Evolutionary conservation across 2,888 invertebrate genomes (phyloP).

Genomic region (Eilema griseolum): DNA sequence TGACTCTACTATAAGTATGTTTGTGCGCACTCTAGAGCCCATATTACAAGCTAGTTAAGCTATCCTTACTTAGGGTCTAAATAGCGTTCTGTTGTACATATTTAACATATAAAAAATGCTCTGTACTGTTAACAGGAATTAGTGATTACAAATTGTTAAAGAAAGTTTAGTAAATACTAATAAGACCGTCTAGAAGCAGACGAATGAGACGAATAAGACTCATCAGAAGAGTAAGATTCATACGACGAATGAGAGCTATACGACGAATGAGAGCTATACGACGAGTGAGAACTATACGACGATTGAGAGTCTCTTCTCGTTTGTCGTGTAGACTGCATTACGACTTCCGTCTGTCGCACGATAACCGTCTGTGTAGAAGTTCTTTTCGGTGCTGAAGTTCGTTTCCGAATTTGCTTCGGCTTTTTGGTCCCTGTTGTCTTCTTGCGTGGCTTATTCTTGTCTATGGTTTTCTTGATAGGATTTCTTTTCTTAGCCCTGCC

Average conservation of each 20-base stretch:
- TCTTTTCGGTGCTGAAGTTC: neutral
- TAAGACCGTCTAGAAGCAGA: neutral
- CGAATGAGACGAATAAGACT: neutral
- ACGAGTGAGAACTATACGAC: neutral
- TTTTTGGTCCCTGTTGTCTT: constrained; percentile 3
- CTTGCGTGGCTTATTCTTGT: constrained; percentile 7
- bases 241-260: neutral
- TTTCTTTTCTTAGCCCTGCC: neutral
- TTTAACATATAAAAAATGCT: too few species aligned
- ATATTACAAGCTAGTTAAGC: too few species aligned
- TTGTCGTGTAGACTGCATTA: neutral
- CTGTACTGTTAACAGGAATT: too few species aligned
- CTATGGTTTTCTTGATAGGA: constrained; percentile 15
- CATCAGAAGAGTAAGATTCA: neutral
- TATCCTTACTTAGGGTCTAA: too few species aligned
- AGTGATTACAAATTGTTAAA: too few species aligned
- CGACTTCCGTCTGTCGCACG: neutral
- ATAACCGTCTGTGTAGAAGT: neutral
- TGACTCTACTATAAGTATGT: too few species aligned
- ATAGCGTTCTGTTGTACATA: too few species aligned
- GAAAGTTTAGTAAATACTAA: neutral
- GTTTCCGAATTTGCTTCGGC: neutral
- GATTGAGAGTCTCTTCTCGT: neutral
- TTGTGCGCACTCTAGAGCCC: too few species aligned
- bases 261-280: neutral